Conservation (phyloP, 2,797 vertebrate genomes). For the Acropternis orthonyx region DNA sequence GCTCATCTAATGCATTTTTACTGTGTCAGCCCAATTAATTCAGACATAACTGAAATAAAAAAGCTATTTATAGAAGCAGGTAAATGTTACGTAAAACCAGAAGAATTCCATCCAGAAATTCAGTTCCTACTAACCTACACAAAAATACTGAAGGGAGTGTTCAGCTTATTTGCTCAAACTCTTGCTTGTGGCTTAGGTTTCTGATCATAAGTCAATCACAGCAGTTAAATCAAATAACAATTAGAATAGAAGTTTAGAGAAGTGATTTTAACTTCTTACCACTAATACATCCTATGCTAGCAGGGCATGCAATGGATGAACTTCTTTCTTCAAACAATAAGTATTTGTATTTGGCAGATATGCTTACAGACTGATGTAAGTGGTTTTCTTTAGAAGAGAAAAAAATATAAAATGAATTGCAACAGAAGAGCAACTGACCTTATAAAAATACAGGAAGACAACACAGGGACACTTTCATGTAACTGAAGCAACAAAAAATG, state of each 20-base stretch:
- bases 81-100: neutral
- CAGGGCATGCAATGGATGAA: neutral
- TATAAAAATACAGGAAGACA: neutral
- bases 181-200: neutral
- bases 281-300: neutral
- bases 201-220: neutral
- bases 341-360: neutral
- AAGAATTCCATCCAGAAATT: neutral
- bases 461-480: neutral
- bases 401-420: neutral
- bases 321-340: neutral
- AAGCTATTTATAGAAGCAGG: neutral
- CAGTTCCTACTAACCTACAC: neutral
- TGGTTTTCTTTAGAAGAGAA: neutral
- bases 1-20: slow-evolving; percentile 5
- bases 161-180: neutral
- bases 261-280: neutral
- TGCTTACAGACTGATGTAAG: neutral
- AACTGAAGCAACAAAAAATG: slow-evolving; percentile 4
- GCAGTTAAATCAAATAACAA: neutral
- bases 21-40: neutral
- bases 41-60: neutral
- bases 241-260: neutral
- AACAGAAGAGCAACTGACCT: neutral
- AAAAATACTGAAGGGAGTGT: neutral